phyloP scores from a whole-genome alignment of 2,113 vertebrate species.

The Notothenia rossii region DNA sequence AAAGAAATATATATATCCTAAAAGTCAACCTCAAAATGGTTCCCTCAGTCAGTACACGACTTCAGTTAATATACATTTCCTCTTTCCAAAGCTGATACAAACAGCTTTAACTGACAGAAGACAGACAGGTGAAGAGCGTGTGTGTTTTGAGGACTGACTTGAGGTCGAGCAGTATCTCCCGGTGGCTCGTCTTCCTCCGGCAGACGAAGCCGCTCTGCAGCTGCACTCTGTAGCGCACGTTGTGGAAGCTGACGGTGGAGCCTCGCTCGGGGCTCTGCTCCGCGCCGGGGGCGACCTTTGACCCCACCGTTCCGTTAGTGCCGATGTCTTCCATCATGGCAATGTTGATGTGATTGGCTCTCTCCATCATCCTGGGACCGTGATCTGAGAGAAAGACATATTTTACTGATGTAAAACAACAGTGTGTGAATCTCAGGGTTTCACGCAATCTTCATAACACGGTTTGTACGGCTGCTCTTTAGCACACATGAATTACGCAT shows the following conservation, averaged over 20 bases:
- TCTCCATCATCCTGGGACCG: slow-evolving; percentile 57
- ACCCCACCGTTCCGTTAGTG: slow-evolving; percentile 60
- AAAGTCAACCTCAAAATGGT: too few species aligned
- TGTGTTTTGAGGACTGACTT: slow-evolving; percentile 70
- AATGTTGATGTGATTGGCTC: slow-evolving; percentile 66
- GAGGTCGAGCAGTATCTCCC: slow-evolving; percentile 80
- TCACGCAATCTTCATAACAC: neutral
- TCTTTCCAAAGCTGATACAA: neutral
- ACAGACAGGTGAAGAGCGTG: neutral
- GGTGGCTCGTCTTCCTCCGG: slow-evolving; percentile 52
- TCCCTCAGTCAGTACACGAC: too few species aligned
- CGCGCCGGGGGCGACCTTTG: slow-evolving; percentile 31
- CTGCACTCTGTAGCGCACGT: slow-evolving; percentile 80
- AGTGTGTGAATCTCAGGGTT: neutral
- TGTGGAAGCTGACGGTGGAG: slow-evolving; percentile 84
- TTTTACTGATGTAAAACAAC: neutral
- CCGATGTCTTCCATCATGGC: slow-evolving; percentile 68
- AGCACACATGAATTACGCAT: too few species aligned
- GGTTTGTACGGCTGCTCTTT: too few species aligned
- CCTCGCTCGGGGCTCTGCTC: slow-evolving; percentile 55
- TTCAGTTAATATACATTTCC: too few species aligned
- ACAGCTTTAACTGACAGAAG: neutral
- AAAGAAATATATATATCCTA: too few species aligned
- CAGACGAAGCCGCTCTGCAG: slow-evolving; percentile 65
- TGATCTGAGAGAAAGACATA: neutral